Evolutionary conservation across 1,140 invertebrate genomes (phyloP), one percentile per base, ranked within the genome.

Genomic region (Pseudachorutes palmiensis): DNA sequence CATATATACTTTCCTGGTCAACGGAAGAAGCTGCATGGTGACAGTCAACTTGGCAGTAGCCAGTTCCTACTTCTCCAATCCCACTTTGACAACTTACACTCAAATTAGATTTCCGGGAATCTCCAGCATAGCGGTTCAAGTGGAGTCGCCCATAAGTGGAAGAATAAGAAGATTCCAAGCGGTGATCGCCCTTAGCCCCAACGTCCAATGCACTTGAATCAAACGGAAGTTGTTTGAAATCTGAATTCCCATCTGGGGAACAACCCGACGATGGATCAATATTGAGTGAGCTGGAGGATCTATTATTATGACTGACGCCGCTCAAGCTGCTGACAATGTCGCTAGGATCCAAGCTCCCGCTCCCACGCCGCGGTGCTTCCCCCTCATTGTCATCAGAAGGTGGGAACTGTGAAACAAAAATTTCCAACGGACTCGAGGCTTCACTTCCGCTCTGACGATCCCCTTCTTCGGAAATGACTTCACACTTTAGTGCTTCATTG

Each of bases 341-440:
- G 22, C 58, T 60, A 14, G 14, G 58, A 12, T 24, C 51, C 30
- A 48, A 41, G 29, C 33, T 55, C 19, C 68, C 72, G 41, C 69
- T 73, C 19, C 62, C 68, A 48, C 69, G 29, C 26, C 70, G 55
- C 16, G 72, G 72, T n/a, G 70, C 59, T 28, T 71, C 69, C 1
- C 72, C 72, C 36, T 74, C 72, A 59, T 74, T 74, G 31, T 74
- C 72, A 64, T 74, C 72, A 1, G 65, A 64, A 0, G 58, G 59
- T 1, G 70, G 72, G 60, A 74, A 74, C 65, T 74, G 72, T 29
- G 69, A 63, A 16, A 74, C 72, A 41, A 70, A 74, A 22, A 74
- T 74, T 57, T 74, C 72, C 28, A 74, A 33, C 3, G 72, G 72
- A 65, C 72, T 74, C 32, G 68, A 70, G 33, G 65, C 64, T 22